phyloP scores from a whole-genome alignment of 2,797 vertebrate species.

The Fundulus diaphanus region DNA sequence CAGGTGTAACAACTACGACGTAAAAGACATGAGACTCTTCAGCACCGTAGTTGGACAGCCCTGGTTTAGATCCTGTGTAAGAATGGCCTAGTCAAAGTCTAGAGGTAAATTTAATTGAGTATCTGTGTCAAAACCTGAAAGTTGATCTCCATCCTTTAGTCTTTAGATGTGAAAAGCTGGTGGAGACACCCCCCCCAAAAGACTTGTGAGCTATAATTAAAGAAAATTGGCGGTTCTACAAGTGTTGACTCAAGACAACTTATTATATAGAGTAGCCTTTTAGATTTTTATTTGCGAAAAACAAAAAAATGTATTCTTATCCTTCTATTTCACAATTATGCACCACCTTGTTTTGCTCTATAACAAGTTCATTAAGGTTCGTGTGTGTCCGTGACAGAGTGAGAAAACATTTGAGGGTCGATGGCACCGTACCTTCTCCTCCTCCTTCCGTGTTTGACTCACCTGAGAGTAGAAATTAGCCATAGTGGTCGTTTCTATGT shows the following conservation, averaged over 20 bases:
- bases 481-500: slow-evolving; percentile 99
- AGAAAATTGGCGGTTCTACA: neutral
- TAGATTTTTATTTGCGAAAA: too few relatives aligned
- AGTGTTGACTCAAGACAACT: too few relatives aligned
- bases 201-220: neutral
- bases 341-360: neutral
- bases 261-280: too few relatives aligned
- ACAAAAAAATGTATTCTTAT: too few relatives aligned
- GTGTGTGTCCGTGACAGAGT: neutral
- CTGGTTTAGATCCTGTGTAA: too few relatives aligned
- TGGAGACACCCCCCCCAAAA: neutral
- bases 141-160: too few relatives aligned
- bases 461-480: slow-evolving; percentile 98
- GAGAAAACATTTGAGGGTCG: neutral
- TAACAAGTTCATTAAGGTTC: neutral
- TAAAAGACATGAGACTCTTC: too few relatives aligned
- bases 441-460: slow-evolving; percentile 44
- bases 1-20: too few relatives aligned
- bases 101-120: too few relatives aligned
- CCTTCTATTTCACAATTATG: neutral
- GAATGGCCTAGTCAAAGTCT: too few relatives aligned
- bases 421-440: neutral
- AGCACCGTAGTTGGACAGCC: too few relatives aligned
- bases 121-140: too few relatives aligned
- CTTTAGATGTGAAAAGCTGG: neutral